phyloP scores from a whole-genome alignment of 2,888 invertebrate genomes.

The Notodonta ziczac region DNA sequence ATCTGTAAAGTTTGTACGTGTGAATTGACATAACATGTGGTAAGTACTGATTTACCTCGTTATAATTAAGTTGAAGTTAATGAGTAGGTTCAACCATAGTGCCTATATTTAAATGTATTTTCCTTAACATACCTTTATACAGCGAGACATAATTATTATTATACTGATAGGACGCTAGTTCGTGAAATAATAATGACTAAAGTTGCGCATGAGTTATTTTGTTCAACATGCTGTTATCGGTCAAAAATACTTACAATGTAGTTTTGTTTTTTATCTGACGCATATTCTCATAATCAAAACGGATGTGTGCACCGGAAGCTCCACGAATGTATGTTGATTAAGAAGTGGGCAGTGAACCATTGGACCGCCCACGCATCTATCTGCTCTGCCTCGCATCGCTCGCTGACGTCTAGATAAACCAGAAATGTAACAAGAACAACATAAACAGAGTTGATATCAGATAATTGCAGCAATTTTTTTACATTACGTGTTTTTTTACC shows the following conservation, averaged over 20 bases:
- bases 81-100: too few species aligned
- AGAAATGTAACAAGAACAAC: slow-evolving; percentile 12
- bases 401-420: slow-evolving; percentile 24
- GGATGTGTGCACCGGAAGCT: slow-evolving; percentile 75
- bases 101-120: not conserved
- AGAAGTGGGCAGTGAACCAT: slow-evolving; percentile 74
- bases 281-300: slow-evolving; percentile 51
- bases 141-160: not conserved
- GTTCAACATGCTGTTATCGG: slow-evolving; percentile 17
- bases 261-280: slow-evolving; percentile 35
- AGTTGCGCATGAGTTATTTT: slow-evolving; percentile 8
- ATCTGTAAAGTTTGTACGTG: too few species aligned
- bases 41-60: too few species aligned
- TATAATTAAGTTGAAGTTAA: too few species aligned
- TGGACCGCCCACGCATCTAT: slow-evolving; percentile 40
- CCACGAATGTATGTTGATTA: slow-evolving; percentile 64
- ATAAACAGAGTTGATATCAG: not conserved
- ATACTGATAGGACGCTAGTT: not conserved
- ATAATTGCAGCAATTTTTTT: too few species aligned
- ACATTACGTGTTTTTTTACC: too few species aligned
- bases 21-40: too few species aligned
- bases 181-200: too few species aligned
- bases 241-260: slow-evolving; percentile 27
- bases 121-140: not conserved
- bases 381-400: slow-evolving; percentile 32